Conservation (phyloP, 2,888 invertebrate species). For the Megamerina dolium region DNA sequence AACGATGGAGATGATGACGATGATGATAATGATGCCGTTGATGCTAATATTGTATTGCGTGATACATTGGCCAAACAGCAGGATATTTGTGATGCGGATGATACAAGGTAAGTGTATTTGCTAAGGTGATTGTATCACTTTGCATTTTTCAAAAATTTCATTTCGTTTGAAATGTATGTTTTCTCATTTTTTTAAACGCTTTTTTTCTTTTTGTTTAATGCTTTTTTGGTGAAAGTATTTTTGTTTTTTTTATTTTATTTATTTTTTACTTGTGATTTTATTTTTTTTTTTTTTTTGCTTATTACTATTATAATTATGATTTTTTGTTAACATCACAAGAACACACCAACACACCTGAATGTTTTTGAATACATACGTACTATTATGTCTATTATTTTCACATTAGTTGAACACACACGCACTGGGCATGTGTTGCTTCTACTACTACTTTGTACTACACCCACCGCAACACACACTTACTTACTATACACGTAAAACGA, state of each 20-base stretch:
- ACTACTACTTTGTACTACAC: no score
- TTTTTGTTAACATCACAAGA: no score
- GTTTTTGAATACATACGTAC: background rate
- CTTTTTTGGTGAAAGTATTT: slow-evolving; percentile 24
- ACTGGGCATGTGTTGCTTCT: background rate
- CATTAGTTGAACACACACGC: background rate
- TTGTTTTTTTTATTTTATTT: no score
- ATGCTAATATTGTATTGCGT: slow-evolving; percentile 16
- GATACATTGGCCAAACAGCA: slow-evolving; percentile 22
- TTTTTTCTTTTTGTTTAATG: slow-evolving; percentile 14
- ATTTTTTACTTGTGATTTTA: no score
- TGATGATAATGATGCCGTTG: slow-evolving; percentile 19
- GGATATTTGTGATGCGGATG: slow-evolving; percentile 35
- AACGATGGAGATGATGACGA: slow-evolving; percentile 28
- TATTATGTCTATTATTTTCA: background rate
- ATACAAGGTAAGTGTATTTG: slow-evolving; percentile 37
- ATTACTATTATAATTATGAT: no score
- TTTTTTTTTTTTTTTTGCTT: no score
- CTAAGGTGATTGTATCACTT: background rate
- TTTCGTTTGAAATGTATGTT: slow-evolving; percentile 2
- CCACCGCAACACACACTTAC: no score
- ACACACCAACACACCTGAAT: no score
- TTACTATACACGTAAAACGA: no score
- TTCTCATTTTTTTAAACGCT: background rate
- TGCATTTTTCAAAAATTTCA: slow-evolving; percentile 5